Evolutionary conservation across 2,113 vertebrate genomes (phyloP).

Genomic region (Cyprinodon tularosa): DNA sequence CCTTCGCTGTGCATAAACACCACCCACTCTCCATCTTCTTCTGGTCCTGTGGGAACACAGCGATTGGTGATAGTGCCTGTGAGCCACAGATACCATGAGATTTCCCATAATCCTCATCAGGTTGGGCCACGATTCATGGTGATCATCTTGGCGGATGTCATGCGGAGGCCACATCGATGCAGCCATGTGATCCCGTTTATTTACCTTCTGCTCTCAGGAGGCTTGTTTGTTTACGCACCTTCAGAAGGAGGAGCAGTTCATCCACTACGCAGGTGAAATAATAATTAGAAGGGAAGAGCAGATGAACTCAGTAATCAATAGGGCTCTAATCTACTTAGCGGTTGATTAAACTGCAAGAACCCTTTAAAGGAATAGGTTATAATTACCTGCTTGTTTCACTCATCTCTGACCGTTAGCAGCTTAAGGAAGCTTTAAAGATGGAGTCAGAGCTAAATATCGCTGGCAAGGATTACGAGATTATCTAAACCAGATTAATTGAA

Average conservation of each 20-base stretch:
- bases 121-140: conserved; percentile 31
- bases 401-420: not conserved
- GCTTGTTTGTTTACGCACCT: conserved; percentile 14
- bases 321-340: conserved; percentile 17
- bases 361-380: conserved; percentile 18
- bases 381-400: conserved; percentile 12
- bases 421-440: not conserved
- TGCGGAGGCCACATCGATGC: conserved; percentile 16
- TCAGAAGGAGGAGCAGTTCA: not conserved
- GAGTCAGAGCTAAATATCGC: too few species aligned
- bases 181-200: conserved; percentile 21
- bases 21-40: conserved; percentile 26
- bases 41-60: conserved; percentile 29
- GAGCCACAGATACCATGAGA: conserved; percentile 47
- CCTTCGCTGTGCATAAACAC: conserved; percentile 37
- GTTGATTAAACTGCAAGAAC: conserved; percentile 9
- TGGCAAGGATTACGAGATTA: too few species aligned
- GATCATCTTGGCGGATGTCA: conserved; percentile 45
- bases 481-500: too few species aligned
- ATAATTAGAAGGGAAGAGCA: conserved; percentile 15
- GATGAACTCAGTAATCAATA: conserved; percentile 55
- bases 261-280: not conserved
- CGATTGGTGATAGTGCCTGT: conserved; percentile 22
- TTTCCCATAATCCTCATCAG: conserved; percentile 34
- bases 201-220: conserved; percentile 31